phyloP scores from a whole-genome alignment of 2,888 invertebrate species.

The Parnassius mnemosyne region DNA sequence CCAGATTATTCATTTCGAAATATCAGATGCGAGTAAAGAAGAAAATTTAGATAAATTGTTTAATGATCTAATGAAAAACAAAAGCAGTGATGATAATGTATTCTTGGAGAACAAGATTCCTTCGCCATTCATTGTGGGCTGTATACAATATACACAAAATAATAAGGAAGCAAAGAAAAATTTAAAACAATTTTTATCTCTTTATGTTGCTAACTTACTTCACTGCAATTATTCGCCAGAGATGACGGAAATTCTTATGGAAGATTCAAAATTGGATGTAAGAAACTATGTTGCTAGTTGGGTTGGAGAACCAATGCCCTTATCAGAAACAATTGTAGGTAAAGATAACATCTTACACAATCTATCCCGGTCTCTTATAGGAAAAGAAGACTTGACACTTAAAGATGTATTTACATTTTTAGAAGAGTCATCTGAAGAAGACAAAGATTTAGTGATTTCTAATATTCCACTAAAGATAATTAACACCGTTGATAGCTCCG shows the following conservation, averaged over 20 bases:
- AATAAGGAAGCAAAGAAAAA: conserved; percentile 59
- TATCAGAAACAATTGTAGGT: conserved; percentile 52
- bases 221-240: conserved; percentile 81
- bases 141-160: conserved; percentile 58
- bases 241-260: conserved; percentile 70
- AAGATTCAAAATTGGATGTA: conserved; percentile 68
- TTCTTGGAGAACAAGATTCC: conserved; percentile 67
- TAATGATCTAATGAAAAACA: conserved; percentile 61
- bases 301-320: conserved; percentile 53
- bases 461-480: conserved; percentile 47
- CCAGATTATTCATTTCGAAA: conserved; percentile 62
- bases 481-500: conserved; percentile 52
- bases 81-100: conserved; percentile 50
- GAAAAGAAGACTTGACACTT: conserved; percentile 48
- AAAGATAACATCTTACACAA: conserved; percentile 53
- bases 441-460: conserved; percentile 45
- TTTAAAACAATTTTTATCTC: conserved; percentile 63
- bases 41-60: conserved; percentile 59
- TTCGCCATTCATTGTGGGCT: conserved; percentile 67
- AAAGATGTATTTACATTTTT: conserved; percentile 55
- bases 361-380: conserved; percentile 67
- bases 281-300: conserved; percentile 77
- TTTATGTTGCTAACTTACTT: conserved; percentile 77
- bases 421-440: conserved; percentile 42
- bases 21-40: conserved; percentile 54